phyloP scores from a whole-genome alignment of 2,113 vertebrate species.

The Vombatus ursinus region DNA sequence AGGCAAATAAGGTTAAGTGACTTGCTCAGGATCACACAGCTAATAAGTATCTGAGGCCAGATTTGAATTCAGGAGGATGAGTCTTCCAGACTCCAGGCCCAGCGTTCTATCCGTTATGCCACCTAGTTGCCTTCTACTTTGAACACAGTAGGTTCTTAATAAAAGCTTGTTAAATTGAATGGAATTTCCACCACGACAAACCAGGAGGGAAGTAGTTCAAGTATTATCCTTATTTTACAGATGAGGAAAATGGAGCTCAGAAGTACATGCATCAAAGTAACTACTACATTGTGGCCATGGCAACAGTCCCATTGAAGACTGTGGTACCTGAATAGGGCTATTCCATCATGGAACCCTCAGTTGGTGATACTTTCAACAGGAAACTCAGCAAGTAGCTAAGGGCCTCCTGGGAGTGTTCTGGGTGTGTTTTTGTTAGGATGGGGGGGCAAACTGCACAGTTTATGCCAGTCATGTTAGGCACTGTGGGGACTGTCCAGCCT shows the following conservation, averaged over 20 bases:
- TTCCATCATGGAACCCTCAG: background rate
- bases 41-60: too few relatives aligned
- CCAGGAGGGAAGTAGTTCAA: background rate
- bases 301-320: background rate
- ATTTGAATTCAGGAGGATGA: too few relatives aligned
- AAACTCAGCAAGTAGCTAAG: background rate
- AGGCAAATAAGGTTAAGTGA: too few relatives aligned
- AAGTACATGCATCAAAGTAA: background rate
- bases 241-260: background rate
- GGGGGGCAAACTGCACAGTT: background rate
- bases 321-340: background rate
- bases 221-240: background rate
- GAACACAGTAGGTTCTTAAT: background rate
- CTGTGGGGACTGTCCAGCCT: constrained; percentile 1
- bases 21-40: too few relatives aligned
- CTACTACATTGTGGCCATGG: background rate
- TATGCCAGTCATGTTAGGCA: background rate
- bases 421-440: background rate
- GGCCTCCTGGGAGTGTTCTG: background rate
- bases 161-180: background rate
- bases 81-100: too few relatives aligned
- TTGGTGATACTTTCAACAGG: background rate
- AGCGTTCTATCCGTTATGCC: too few relatives aligned
- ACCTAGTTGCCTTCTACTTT: background rate
- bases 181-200: background rate